Conservation (phyloP, 1,140 invertebrate genomes). For the Diploscapter pachys region DNA sequence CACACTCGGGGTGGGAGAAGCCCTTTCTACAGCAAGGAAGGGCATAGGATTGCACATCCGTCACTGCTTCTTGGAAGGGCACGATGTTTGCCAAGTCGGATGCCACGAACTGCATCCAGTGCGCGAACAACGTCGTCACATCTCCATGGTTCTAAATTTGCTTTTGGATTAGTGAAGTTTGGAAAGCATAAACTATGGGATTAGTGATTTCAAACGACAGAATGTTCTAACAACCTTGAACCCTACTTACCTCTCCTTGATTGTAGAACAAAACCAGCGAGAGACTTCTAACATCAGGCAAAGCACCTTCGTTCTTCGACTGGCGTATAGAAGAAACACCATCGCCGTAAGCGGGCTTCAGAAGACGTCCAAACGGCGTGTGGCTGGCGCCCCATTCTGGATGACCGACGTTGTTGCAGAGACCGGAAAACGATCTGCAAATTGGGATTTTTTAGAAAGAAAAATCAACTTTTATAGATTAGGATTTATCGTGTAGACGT, state of each 20-base stretch:
- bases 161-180: not conserved
- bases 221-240: no score
- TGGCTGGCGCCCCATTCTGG: constrained; percentile 77
- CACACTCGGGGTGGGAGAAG: constrained; percentile 56
- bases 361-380: constrained; percentile 71
- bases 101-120: constrained; percentile 40
- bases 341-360: constrained; percentile 77
- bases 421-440: constrained; percentile 74
- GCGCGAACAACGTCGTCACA: constrained; percentile 37
- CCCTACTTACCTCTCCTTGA: constrained; percentile 4
- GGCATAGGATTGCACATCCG: constrained; percentile 17
- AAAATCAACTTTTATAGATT: no score
- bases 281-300: constrained; percentile 32
- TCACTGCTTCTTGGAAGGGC: constrained; percentile 26
- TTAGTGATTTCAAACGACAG: no score
- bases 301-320: constrained; percentile 20
- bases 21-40: constrained; percentile 47
- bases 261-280: constrained; percentile 33
- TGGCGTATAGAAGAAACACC: constrained; percentile 54
- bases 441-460: no score
- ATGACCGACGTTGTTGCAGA: constrained; percentile 87
- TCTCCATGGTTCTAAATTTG: constrained; percentile 18
- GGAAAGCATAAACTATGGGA: no score
- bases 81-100: constrained; percentile 38
- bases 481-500: no score